Evolutionary conservation across 2,113 vertebrate genomes (phyloP), one percentile per base, ranked within the genome.

Genomic region (Dasyprocta punctata): DNA sequence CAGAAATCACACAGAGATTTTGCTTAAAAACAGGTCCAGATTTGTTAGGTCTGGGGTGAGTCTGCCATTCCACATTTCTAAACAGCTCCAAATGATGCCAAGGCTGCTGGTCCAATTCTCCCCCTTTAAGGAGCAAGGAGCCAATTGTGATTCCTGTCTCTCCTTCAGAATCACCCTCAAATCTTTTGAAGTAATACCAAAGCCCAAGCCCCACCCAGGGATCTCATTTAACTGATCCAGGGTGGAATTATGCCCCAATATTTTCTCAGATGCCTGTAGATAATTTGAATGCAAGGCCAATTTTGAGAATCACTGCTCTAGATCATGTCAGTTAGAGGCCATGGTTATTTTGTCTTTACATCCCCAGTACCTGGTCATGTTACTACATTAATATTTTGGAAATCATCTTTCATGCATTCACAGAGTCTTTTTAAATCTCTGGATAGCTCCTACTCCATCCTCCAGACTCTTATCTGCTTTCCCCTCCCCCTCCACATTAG

Each of bases 301-400:
- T 44, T 93, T 65, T 67, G 80, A 97, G 83, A 89, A 30, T 69
- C 75, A 17, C 49, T 63, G 38, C 22, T 78, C 63, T 73, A 63
- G 26, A 85, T 16, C 52, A 5, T 17, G 30, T 60, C 87, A 56
- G 58, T 26, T 17, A 44, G 52, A 17, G 17, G 41, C n/a, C 49
- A 8, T 38, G n/a, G 52, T 19, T 30, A 52, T 52, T 60, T 65
- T 88, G 36, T 77, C 60, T 95, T 60, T 75, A 44, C 16, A 71
- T 54, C 47, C 17, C n/a, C 60, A 71, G 28, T 20, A 26, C 38
- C 82, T 36, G 54, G 49, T 28, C 38, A 67, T 3, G 28, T 65
- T 75, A 80, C 44, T 58, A 83, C 26, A 28, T 58, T 47, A 90
- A 82, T 63, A 86, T 84, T 5, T 78, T 36, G 82, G 58, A 58